Conservation (phyloP, 2,113 vertebrate species). For the Opisthocomus hoazin region DNA sequence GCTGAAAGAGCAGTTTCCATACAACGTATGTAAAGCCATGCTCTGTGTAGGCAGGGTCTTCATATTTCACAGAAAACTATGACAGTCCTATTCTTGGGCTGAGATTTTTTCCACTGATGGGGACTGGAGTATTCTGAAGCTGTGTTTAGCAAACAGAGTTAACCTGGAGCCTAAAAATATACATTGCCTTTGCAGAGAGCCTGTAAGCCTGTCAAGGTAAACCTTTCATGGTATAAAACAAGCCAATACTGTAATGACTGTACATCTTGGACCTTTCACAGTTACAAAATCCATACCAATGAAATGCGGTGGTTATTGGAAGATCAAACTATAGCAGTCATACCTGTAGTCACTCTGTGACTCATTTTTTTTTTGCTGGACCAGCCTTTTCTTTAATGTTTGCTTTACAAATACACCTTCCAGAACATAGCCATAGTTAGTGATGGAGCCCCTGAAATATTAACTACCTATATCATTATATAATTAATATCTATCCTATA, state of each 20-base stretch:
- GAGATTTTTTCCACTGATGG: slow-evolving; percentile 50
- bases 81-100: slow-evolving; percentile 47
- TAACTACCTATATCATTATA: background rate
- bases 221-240: background rate
- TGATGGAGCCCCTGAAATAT: background rate
- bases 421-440: background rate
- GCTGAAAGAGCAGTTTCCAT: background rate
- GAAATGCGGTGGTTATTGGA: background rate
- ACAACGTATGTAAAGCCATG: background rate
- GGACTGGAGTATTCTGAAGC: background rate
- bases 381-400: background rate
- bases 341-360: background rate
- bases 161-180: slow-evolving; percentile 11
- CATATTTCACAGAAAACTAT: slow-evolving; percentile 36
- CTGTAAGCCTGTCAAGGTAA: background rate
- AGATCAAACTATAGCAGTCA: background rate
- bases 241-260: background rate
- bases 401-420: background rate
- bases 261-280: fast-evolving
- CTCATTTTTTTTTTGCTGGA: background rate
- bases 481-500: background rate
- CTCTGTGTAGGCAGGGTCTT: slow-evolving; percentile 30
- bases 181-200: background rate
- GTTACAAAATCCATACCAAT: background rate
- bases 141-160: slow-evolving; percentile 36